These are phyloP conservation scores for Mimas tiliae DNA, from an alignment of 2,888 invertebrate genomes.

Conservation along the genomic window DNA sequence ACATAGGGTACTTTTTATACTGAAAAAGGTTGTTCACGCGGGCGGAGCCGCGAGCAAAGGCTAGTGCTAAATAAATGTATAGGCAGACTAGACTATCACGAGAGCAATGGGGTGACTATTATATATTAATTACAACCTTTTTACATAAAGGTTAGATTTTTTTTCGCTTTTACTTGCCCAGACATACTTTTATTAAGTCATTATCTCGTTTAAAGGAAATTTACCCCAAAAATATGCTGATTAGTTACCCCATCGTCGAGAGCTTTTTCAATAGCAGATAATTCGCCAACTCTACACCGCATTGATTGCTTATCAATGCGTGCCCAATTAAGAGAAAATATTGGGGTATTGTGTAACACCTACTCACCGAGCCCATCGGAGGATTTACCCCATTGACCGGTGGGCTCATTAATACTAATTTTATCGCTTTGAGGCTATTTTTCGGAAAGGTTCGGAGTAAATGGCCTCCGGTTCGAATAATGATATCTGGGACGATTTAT, in stretches of 20 bases:
- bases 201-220: neutral
- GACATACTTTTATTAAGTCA: neutral
- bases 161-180: neutral
- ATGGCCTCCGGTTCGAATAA: constrained; percentile 20
- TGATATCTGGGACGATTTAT: constrained; percentile 18
- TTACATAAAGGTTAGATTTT: neutral
- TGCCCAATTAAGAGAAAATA: constrained; percentile 22
- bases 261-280: neutral
- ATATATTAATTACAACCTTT: no score
- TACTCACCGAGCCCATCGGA: neutral
- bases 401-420: constrained; percentile 23
- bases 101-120: no score
- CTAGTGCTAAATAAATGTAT: no score
- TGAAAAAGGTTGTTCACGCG: no score
- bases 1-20: no score
- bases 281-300: neutral
- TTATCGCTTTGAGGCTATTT: constrained; percentile 23
- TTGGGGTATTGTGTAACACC: constrained; percentile 16
- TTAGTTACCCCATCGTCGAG: neutral
- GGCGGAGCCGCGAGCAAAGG: no score
- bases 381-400: constrained; percentile 8
- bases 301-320: constrained; percentile 21
- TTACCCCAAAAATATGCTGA: neutral
- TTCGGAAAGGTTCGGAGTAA: constrained; percentile 21
- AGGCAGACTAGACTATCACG: no score